Base-by-base conservation (phyloP, 1,140 invertebrate genomes). In the Trachymyrmex cornetzi region DNA sequence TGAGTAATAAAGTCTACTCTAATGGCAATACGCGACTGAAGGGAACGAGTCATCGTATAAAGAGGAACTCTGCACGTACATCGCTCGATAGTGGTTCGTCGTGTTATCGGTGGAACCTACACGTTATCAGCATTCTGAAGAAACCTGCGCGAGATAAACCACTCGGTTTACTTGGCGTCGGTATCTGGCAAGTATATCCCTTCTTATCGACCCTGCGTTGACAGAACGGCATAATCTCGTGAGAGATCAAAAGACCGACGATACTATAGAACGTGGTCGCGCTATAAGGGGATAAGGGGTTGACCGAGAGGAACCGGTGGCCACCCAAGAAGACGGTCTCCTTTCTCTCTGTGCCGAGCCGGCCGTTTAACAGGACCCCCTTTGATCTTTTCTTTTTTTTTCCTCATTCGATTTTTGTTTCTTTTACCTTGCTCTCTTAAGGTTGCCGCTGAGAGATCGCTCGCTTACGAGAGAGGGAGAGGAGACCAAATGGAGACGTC, bases 301-400 rank as follows among this genome's bases (percentile, higher is more conserved):
- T 89, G 67, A 88, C 86, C 87, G 84, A 66, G 87, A 80, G 88
- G 92, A 94, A 94, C 93, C 93, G 93, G 93, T 94, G 94, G 89
- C 93, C 93, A 94, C 93, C 93, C 93, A 94, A 92, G 93, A 93
- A 94, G 93, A 92, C 93, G 92, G 92, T 92, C 91, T 92, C 91
- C 92, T 94, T 94, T 93, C 93, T 93, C 87, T 88, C 89, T 69
- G 86, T 44, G 80, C 67, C 38, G 81, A 88, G 86, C 61, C 88
- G 90, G 75, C 89, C 91, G 89, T 93, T 93, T 92, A 92, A 92
- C 88, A 87, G 74, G 71, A 34, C 50, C 75, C 63, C 61, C 84
- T 86, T 75, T 69, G 34, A 24, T 55, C 30, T 44, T 86, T 86
- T 85, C 30, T 87, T 61, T 75, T 84, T 75, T 84, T 72, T 50